phyloP scores from a whole-genome alignment of 2,113 vertebrate genomes.

The Heteronetta atricapilla region DNA sequence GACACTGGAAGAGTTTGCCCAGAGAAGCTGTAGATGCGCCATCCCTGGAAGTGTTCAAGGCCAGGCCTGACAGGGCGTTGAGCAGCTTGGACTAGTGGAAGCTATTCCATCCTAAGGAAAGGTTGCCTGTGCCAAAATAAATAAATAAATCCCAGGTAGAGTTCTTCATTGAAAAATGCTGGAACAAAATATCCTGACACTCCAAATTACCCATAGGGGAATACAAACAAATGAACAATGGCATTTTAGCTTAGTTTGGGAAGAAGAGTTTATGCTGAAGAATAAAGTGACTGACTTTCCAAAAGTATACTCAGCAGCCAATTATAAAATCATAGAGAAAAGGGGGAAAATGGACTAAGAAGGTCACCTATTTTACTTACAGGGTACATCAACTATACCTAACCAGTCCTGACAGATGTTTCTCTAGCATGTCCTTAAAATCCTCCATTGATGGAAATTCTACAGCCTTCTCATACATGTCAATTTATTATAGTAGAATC shows the following conservation, averaged over 20 bases:
- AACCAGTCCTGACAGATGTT: constrained; percentile 32
- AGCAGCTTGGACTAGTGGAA: no score
- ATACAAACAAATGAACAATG: constrained; percentile 17
- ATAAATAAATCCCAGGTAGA: not conserved
- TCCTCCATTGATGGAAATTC: not conserved
- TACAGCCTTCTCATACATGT: not conserved
- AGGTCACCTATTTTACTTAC: constrained; percentile 40
- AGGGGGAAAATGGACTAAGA: not conserved
- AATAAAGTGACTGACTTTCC: not conserved
- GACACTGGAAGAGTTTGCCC: no score
- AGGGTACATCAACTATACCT: not conserved
- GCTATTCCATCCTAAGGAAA: not conserved
- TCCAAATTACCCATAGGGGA: not conserved
- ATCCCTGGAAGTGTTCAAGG: no score
- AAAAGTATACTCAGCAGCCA: not conserved
- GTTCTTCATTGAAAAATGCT: not conserved
- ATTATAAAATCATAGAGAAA: constrained; percentile 8
- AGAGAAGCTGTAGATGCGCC: no score
- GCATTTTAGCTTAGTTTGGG: constrained; percentile 9
- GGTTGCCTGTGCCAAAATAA: not conserved
- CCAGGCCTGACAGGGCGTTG: no score
- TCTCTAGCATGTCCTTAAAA: constrained; percentile 31
- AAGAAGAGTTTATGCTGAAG: not conserved
- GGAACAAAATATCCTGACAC: constrained; percentile 20
- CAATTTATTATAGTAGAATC: not conserved